Evolutionary conservation across 2,797 vertebrate genomes (phyloP), one percentile per base, ranked within the genome.

Genomic region (Echiichthys vipera): DNA sequence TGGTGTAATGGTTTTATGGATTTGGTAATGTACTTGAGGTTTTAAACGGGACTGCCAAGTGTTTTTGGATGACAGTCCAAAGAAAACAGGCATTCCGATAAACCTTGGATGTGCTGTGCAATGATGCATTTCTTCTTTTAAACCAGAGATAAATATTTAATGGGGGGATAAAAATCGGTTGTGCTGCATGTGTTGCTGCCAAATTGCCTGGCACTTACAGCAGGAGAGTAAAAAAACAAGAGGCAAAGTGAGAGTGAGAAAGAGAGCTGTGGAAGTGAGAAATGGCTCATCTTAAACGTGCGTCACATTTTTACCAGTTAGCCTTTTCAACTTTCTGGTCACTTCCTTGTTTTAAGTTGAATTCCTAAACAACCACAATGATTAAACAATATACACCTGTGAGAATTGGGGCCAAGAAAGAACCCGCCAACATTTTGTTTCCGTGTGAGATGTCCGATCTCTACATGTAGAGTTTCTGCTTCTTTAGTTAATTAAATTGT

Each of bases 401-500:
- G n/a, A 50, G 15, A 66, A 62, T 46, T 5, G 5, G 13, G 34
- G 65, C 61, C 13, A 7, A 2, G 17, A 7, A 45, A 47, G n/a
- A 4, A 62, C 53, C 15, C 27, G 63, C 11, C 25, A 1, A 27
- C 15, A n/a, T 34, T 67, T 51, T 15, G 29, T n/a, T 54, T 66
- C 40, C 49, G 34, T 55, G 22, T 0, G n/a, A 49, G 9, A 7
- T 37, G 66, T 22, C 20, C 8, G 51, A 50, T 70, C 72, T 59
- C 72, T 65, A 59, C 56, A 76, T 70, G 83, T 79, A 77, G 56
- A 82, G 59, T 25, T n/a, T 17, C 65, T 61, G 79, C 82, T 76
- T 74, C 84, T 85, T 80, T 20, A 68, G 76, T 82, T 86, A 84
- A 87, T 84, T 86, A 75, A 84, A 87, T 71, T 58, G 81, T 81